Conservation (phyloP, 2,113 vertebrate species). For the Pagrus major region DNA sequence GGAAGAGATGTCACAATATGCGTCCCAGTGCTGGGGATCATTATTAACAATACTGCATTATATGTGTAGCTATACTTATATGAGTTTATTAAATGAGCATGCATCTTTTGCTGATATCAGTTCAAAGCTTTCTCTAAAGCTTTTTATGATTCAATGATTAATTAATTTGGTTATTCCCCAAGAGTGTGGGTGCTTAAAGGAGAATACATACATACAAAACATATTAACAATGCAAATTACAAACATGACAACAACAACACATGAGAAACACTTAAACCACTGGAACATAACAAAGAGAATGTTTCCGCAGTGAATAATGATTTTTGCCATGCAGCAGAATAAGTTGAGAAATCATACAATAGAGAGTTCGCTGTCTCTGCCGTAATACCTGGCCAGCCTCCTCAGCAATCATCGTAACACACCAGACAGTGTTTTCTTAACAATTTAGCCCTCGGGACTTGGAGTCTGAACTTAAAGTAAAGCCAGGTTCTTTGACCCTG, state of each 20-base stretch:
- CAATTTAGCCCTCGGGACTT: constrained; percentile 21
- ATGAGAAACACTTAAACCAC: neutral
- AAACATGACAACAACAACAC: neutral
- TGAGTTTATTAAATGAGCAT: neutral
- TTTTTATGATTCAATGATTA: neutral
- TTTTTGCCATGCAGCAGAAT: neutral
- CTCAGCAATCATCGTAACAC: constrained; percentile 13
- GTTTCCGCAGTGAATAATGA: neutral
- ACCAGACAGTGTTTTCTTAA: constrained; percentile 27
- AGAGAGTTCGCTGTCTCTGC: neutral
- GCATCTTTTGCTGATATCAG: neutral
- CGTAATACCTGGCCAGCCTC: constrained; percentile 10
- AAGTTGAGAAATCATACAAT: neutral
- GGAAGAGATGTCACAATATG: neutral
- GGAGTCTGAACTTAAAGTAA: constrained; percentile 44
- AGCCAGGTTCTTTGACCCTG: constrained; percentile 57
- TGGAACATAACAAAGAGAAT: neutral
- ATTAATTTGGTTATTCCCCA: neutral
- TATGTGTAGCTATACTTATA: neutral
- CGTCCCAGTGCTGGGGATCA: neutral
- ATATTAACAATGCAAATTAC: constrained; percentile 4
- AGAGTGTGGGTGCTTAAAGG: neutral
- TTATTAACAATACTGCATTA: neutral
- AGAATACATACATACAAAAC: neutral
- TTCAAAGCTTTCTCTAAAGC: neutral